Conservation (phyloP, 92 coral and sea anemone genomes). For the Micromussa lordhowensis region DNA sequence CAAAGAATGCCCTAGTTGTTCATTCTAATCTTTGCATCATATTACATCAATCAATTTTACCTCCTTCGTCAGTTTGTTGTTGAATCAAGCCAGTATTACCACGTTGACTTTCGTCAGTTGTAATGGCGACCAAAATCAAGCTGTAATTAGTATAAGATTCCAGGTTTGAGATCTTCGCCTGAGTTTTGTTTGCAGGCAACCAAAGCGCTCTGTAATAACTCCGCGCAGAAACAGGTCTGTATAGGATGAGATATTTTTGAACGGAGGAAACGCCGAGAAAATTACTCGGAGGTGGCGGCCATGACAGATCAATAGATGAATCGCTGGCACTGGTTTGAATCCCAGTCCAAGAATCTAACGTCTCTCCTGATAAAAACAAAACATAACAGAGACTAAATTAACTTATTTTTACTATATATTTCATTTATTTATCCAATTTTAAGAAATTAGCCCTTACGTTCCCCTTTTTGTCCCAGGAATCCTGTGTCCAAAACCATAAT, state of each 20-base stretch:
- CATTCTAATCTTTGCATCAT: no score
- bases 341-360: background rate
- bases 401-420: no score
- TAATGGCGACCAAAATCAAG: constrained; percentile 4
- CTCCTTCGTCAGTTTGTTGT: background rate
- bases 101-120: background rate
- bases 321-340: background rate
- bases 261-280: background rate
- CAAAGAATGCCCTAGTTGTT: no score
- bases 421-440: no score
- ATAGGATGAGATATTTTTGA: background rate
- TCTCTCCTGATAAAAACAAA: background rate
- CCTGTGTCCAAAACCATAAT: no score
- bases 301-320: background rate
- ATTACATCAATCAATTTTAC: background rate
- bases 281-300: constrained; percentile 6
- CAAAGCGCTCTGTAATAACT: background rate
- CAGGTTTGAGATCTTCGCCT: background rate
- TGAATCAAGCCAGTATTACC: background rate
- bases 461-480: no score
- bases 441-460: no score
- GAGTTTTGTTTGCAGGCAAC: background rate
- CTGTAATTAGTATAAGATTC: background rate
- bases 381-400: no score
- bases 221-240: background rate